These are phyloP conservation scores for Centruroides vittatus DNA, from an alignment of 1,140 invertebrate species.

Conservation along the genomic window DNA sequence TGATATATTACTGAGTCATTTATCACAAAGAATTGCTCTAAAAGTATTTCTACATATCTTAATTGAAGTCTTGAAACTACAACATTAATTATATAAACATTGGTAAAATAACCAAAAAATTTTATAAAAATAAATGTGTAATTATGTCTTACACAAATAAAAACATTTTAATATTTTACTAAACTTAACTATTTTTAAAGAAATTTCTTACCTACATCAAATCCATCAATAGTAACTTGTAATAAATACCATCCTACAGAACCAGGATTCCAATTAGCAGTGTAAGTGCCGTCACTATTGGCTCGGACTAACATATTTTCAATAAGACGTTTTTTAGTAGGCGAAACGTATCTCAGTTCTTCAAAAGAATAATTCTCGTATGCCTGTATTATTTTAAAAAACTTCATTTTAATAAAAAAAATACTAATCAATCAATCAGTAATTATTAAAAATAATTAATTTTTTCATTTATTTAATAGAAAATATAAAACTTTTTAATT, in stretches of 20 bases:
- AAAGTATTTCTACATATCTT: too few species aligned
- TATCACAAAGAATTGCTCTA: too few species aligned
- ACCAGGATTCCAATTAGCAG: constrained; percentile 81
- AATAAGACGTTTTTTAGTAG: constrained; percentile 51
- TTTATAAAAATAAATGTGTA: too few species aligned
- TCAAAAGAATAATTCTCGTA: constrained; percentile 95
- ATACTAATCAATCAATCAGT: not conserved
- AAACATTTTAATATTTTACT: not conserved
- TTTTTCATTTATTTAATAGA: too few species aligned
- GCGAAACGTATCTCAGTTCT: constrained; percentile 72
- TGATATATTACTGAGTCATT: too few species aligned
- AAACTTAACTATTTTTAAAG: not conserved
- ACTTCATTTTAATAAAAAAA: constrained; percentile 13
- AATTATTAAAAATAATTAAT: too few species aligned
- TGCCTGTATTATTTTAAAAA: constrained; percentile 34
- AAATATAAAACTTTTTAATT: constrained; percentile 1
- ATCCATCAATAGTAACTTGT: constrained; percentile 73
- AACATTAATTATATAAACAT: too few species aligned
- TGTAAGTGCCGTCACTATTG: constrained; percentile 75
- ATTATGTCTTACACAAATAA: too few species aligned
- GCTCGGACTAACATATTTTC: constrained; percentile 71
- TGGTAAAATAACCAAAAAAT: too few species aligned
- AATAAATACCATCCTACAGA: constrained; percentile 79
- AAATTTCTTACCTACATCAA: constrained; percentile 52
- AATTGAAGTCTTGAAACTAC: too few species aligned